Evolutionary conservation across 53 echinoderm and acorn worm species (phyloP).

Genomic region (Pentamera pediparva): DNA sequence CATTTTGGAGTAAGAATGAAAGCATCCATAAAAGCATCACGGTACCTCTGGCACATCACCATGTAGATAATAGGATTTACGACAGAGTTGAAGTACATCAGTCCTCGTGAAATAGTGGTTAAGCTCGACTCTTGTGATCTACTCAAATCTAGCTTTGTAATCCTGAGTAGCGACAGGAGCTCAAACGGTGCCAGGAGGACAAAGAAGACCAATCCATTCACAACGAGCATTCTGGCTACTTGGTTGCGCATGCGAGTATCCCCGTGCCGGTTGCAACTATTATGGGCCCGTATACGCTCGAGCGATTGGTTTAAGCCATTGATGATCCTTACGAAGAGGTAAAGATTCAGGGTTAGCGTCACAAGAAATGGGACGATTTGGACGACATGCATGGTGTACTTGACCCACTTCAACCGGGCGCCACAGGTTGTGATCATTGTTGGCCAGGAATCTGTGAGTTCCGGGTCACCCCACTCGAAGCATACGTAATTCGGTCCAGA

Average conservation of each 20-base stretch:
- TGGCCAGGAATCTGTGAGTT: conserved; percentile 40
- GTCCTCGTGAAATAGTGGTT: conserved; percentile 71
- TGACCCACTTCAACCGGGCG: conserved; percentile 23
- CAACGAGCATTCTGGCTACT: conserved; percentile 37
- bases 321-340: conserved; percentile 56
- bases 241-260: conserved; percentile 34
- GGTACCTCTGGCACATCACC: conserved; percentile 62
- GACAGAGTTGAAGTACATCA: too few relatives aligned
- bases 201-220: conserved; percentile 38
- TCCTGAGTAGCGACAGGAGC: too few relatives aligned
- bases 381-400: conserved; percentile 34
- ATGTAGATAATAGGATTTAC: conserved; percentile 88
- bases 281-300: conserved; percentile 45
- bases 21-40: conserved; percentile 67
- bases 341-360: conserved; percentile 44
- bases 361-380: conserved; percentile 71
- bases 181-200: conserved; percentile 35
- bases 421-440: conserved; percentile 18
- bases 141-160: background rate
- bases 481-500: conserved; percentile 15
- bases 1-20: too few relatives aligned
- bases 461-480: conserved; percentile 38
- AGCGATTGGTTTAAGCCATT: conserved; percentile 55
- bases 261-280: conserved; percentile 34
- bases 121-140: conserved; percentile 43